Evolutionary conservation across 2,797 vertebrate genomes (phyloP).

Genomic region (Holocentrus rufus): DNA sequence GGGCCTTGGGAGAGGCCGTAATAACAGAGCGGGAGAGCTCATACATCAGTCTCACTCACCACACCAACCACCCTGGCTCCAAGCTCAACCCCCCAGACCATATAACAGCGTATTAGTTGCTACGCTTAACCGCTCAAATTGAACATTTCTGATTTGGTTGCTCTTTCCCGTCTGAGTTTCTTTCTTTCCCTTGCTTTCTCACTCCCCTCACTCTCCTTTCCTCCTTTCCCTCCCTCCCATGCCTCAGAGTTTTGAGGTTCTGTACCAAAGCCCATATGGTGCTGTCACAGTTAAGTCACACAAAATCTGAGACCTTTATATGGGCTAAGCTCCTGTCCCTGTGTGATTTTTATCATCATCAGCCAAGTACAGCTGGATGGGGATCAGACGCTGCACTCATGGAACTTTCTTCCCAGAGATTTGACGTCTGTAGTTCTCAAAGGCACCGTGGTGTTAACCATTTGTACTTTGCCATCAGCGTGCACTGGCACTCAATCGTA

Average conservation of each 20-base stretch:
- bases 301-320: conserved; percentile 47
- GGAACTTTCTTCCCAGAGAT: conserved; percentile 52
- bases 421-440: conserved; percentile 42
- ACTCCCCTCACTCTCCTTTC: background rate
- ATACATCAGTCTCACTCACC: conserved; percentile 75
- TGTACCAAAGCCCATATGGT: conserved; percentile 55
- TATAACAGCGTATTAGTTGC: conserved; percentile 72
- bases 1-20: conserved; percentile 64
- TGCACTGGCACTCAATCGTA: conserved; percentile 10
- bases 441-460: conserved; percentile 31
- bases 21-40: conserved; percentile 74
- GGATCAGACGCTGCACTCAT: conserved; percentile 55
- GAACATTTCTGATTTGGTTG: conserved; percentile 69
- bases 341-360: conserved; percentile 66
- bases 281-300: conserved; percentile 58
- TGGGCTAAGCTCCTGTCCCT: conserved; percentile 48
- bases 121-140: conserved; percentile 60
- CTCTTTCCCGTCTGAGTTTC: conserved; percentile 27
- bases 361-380: conserved; percentile 67
- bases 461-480: conserved; percentile 27
- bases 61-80: conserved; percentile 76
- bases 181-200: conserved; percentile 13
- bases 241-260: conserved; percentile 33
- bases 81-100: conserved; percentile 69
- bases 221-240: conserved; percentile 44